These are phyloP conservation scores for Apis laboriosa DNA, from an alignment of 1,140 invertebrate genomes.

Conservation along the genomic window DNA sequence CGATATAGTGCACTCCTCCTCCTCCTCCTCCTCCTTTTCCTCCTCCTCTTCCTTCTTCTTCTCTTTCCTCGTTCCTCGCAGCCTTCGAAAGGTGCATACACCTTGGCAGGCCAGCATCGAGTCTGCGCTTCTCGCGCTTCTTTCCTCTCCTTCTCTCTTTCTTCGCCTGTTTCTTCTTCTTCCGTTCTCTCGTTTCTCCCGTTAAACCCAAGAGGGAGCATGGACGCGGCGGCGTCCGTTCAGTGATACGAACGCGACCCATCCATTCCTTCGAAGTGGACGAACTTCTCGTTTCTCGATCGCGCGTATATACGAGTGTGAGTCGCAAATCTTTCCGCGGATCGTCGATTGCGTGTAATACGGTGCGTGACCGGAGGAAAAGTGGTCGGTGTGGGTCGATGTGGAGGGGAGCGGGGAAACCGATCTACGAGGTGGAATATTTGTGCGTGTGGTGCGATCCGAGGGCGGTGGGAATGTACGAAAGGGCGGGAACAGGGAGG, in stretches of 20 bases:
- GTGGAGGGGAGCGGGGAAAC: not conserved
- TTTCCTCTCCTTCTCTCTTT: not conserved
- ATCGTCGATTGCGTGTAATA: not conserved
- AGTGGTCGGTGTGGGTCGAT: conserved; percentile 11
- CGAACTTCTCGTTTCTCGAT: no score
- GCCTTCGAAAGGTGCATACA: conserved; percentile 66
- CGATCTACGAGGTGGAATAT: conserved; percentile 8
- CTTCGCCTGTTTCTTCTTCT: not conserved
- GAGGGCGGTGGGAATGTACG: conserved; percentile 14
- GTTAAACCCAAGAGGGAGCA: not conserved
- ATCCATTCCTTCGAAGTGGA: no score
- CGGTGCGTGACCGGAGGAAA: not conserved
- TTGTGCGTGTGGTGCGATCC: conserved; percentile 23
- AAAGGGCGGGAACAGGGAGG: conserved; percentile 26
- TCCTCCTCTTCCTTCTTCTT: not conserved
- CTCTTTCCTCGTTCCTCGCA: conserved; percentile 36
- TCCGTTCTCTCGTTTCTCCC: not conserved
- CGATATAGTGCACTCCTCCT: conserved; percentile 55
- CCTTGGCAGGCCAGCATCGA: conserved; percentile 51
- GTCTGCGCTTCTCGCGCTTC: conserved; percentile 46
- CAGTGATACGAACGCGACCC: no score
- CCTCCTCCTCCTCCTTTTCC: conserved; percentile 1
- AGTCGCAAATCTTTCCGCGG: no score
- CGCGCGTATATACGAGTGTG: no score
- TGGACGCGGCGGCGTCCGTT: not conserved